These are phyloP conservation scores for Probaryconus sp. DNA, from an alignment of 1,140 invertebrate genomes.

Conservation along the genomic window DNA sequence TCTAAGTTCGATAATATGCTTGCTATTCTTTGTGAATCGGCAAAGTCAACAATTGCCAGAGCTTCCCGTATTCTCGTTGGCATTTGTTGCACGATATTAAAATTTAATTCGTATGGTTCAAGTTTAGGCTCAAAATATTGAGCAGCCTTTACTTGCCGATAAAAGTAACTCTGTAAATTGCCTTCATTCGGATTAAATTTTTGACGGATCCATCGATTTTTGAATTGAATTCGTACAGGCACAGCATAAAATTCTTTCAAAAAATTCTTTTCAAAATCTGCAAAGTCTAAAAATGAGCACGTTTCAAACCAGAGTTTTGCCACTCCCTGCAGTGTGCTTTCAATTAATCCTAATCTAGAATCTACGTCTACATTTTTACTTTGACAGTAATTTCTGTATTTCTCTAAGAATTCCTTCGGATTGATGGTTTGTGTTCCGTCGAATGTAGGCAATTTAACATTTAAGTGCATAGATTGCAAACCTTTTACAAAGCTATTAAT, in stretches of 20 bases:
- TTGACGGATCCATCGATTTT: background rate
- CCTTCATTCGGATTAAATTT: background rate
- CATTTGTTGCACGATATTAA: constrained; percentile 3
- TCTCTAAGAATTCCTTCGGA: too few species aligned
- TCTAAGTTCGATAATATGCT: background rate
- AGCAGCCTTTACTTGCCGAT: background rate
- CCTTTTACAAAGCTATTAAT: too few species aligned
- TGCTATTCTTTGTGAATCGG: background rate
- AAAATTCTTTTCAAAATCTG: constrained; percentile 2
- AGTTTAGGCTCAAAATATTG: constrained; percentile 4
- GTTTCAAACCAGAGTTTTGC: too few species aligned
- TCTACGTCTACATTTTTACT: too few species aligned
- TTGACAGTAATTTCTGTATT: too few species aligned
- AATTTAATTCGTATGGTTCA: background rate
- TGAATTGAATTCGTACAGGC: background rate
- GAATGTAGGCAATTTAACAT: too few species aligned
- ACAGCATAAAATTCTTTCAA: constrained; percentile 14
- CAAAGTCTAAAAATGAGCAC: background rate
- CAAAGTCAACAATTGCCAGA: background rate
- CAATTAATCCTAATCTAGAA: too few species aligned
- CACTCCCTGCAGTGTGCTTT: too few species aligned
- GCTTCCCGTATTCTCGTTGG: background rate
- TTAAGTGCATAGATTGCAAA: too few species aligned
- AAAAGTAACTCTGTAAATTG: constrained; percentile 8
- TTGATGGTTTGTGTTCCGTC: too few species aligned